Base-by-base conservation (phyloP, 2,113 vertebrate genomes). In the Stigmatopora argus region DNA sequence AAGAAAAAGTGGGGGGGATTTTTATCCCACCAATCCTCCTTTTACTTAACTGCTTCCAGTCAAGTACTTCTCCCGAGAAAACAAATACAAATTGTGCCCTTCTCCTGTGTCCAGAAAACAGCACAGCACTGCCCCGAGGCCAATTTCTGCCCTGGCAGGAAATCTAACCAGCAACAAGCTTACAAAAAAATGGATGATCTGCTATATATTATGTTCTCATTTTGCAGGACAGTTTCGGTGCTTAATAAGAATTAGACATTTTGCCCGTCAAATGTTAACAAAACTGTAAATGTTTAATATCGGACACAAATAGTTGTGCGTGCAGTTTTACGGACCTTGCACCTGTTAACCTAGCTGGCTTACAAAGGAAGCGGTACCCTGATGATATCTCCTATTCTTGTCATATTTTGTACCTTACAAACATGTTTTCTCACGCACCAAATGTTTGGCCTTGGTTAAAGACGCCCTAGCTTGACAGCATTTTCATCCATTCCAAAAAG, bases 21-120 rank as follows among this genome's bases (percentile, higher is more conserved):
- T 65, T 55, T 63, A 64, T 63, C 69, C 47, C 19, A 3, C 64
- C 35, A 62, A 70, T 71, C 71, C 58, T 55, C 64, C 58, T 72
- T 41, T 64, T 65, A 55, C 48, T 10, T 65, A 70, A 72, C 77
- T 63, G 63, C 62, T 80, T 69, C 73, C 72, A 78, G 78, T 66
- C 14, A 85, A 83, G 66, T 21, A 49, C 68, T 74, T 78, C 70
- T 67, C 71, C 41, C 1, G 73, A 76, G 80, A 83, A 85, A 87
- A 84, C 78, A 87, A 86, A 85, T 71, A 84, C 64, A 83, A 88
- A 78, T 86, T 78, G 75, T 85, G 76, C 61, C 70, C 78, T 83
- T 85, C 72, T 79, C 82, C 76, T 80, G 77, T 53, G 71, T 84
- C 84, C 84, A 84, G 69, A 81, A 64, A 77, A 66, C 81, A 70